These are phyloP conservation scores for Pomacea maculata DNA, from an alignment of 1,140 invertebrate species.

Conservation along the genomic window DNA sequence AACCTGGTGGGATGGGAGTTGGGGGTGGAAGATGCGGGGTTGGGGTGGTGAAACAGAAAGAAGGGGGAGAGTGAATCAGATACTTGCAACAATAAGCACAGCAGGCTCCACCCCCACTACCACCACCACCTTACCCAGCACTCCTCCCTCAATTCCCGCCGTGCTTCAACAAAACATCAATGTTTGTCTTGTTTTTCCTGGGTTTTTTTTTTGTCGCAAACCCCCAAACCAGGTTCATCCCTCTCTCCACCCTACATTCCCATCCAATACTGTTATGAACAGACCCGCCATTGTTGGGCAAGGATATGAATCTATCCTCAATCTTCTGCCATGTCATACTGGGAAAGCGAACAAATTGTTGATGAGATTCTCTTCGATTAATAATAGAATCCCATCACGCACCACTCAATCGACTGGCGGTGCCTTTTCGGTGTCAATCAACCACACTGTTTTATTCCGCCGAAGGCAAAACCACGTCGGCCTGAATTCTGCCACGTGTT, in stretches of 20 bases:
- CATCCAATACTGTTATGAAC: too few species aligned
- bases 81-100: background rate
- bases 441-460: too few species aligned
- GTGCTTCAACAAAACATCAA: background rate
- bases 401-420: too few species aligned
- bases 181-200: background rate
- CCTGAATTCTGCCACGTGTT: too few species aligned
- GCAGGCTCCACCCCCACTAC: background rate
- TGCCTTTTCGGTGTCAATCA: too few species aligned
- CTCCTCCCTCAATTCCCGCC: background rate
- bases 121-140: background rate
- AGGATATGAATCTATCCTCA: too few species aligned
- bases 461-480: too few species aligned
- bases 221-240: background rate
- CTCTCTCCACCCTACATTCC: background rate
- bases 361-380: too few species aligned
- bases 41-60: background rate
- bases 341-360: too few species aligned
- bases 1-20: background rate
- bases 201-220: background rate
- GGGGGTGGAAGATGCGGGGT: conserved; percentile 6
- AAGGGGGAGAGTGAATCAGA: background rate
- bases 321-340: too few species aligned
- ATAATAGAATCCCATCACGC: too few species aligned
- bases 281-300: too few species aligned